phyloP scores from a whole-genome alignment of 2,797 vertebrate genomes.

The Acrocephalus scirpaceus region DNA sequence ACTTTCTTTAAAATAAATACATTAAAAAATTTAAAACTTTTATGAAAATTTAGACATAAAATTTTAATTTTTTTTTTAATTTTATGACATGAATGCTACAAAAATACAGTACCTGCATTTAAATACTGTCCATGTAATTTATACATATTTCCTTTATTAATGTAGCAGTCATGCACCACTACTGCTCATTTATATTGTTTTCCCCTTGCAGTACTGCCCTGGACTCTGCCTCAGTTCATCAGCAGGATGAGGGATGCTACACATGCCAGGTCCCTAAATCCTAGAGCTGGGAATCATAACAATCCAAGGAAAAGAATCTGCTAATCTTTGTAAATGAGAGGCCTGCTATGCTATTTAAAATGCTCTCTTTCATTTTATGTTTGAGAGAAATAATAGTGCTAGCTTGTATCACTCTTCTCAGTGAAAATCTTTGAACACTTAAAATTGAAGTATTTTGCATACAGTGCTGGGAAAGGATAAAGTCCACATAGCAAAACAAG shows the following conservation, averaged over 20 bases:
- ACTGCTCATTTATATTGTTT: background rate
- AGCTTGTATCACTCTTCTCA: background rate
- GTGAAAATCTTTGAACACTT: slow-evolving; percentile 77
- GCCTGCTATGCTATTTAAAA: background rate
- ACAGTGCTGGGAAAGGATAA: slow-evolving; percentile 83
- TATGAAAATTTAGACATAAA: background rate
- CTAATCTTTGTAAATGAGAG: slow-evolving; percentile 12
- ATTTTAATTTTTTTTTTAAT: background rate
- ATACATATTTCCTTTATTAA: background rate
- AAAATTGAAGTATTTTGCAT: slow-evolving; percentile 78
- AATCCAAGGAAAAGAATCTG: slow-evolving; percentile 15
- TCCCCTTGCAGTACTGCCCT: background rate
- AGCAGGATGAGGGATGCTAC: background rate
- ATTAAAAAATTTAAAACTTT: background rate
- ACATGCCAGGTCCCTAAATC: background rate
- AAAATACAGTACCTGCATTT: background rate
- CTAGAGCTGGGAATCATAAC: background rate
- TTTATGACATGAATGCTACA: background rate
- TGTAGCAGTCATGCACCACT: background rate
- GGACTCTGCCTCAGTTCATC: background rate
- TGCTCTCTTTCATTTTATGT: background rate
- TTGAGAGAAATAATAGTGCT: slow-evolving; percentile 26
- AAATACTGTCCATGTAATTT: background rate
- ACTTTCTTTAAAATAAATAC: background rate
- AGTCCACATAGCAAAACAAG: slow-evolving; percentile 86